phyloP scores from a whole-genome alignment of 2,888 invertebrate genomes.

The Sclerodermus sp. region DNA sequence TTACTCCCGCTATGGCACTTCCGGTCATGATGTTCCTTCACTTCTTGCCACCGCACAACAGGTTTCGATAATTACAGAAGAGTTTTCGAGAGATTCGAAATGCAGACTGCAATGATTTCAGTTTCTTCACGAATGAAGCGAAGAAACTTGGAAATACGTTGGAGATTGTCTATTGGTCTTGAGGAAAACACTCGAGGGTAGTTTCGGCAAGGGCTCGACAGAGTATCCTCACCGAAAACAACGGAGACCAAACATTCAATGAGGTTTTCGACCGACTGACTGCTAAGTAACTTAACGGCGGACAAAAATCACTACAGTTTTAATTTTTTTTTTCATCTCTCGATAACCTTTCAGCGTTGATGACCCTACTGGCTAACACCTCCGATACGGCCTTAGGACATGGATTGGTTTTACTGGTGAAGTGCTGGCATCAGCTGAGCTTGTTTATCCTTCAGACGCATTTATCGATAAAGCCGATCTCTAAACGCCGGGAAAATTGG shows the following conservation, averaged over 20 bases:
- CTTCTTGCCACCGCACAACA: background rate
- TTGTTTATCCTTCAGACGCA: background rate
- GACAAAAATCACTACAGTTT: constrained; percentile 44
- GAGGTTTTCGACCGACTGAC: constrained; percentile 41
- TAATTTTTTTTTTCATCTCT: constrained; percentile 18
- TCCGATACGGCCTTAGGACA: constrained; percentile 32
- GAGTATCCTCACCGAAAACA: background rate
- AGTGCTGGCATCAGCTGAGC: background rate
- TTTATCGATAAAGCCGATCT: background rate
- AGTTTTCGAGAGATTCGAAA: too few relatives aligned
- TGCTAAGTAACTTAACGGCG: constrained; percentile 27
- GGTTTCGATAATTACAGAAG: background rate
- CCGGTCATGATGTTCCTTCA: too few relatives aligned
- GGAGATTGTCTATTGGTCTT: too few relatives aligned
- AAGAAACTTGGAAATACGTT: too few relatives aligned
- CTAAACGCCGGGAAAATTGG: too few relatives aligned
- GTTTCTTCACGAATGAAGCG: too few relatives aligned
- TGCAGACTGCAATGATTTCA: too few relatives aligned
- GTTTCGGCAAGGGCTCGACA: background rate
- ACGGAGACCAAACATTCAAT: constrained; percentile 19
- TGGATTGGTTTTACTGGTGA: background rate
- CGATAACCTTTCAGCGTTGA: constrained; percentile 47
- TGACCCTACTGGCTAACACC: constrained; percentile 44
- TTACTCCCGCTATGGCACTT: background rate
- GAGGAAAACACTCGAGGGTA: background rate